A percentile compares a stretch with the other conserved stretches of the same genome.
Evolutionary conservation across 2,888 invertebrate species (phyloP).

Genomic region (Pyrocoelia pectoralis): DNA sequence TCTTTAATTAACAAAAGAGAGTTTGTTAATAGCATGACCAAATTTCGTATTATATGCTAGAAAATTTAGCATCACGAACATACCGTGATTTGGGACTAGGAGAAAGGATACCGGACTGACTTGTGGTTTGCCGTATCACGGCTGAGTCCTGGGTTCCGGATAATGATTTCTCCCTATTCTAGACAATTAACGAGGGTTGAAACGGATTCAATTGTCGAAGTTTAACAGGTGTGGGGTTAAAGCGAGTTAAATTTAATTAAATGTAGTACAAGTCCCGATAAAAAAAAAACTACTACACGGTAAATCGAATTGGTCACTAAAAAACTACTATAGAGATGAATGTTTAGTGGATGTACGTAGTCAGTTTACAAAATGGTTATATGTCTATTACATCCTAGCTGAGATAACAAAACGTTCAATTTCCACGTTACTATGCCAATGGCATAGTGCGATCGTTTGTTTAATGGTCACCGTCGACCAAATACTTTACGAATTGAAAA

Average conservation of each 20-base stretch:
- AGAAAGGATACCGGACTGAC: conserved; percentile 47
- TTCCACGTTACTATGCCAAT: conserved; percentile 47
- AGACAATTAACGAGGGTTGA: conserved; percentile 61
- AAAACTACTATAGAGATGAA: background rate
- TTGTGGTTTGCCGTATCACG: conserved; percentile 58
- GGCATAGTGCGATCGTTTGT: conserved; percentile 13
- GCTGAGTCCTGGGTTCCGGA: conserved; percentile 50
- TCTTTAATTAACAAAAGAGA: background rate
- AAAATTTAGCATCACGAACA: conserved; percentile 20
- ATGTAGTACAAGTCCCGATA: conserved; percentile 45
- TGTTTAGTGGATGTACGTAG: background rate
- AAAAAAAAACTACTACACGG: conserved; percentile 38
- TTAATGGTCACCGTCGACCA: too few relatives aligned
- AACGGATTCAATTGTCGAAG: conserved; percentile 60
- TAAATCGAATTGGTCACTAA: conserved; percentile 10
- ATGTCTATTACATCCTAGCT: conserved; percentile 43
- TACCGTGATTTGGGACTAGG: conserved; percentile 33
- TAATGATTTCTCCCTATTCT: conserved; percentile 60
- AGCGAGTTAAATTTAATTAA: conserved; percentile 56
- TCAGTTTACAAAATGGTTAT: conserved; percentile 42
- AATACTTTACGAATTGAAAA: too few relatives aligned
- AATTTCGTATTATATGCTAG: conserved; percentile 4
- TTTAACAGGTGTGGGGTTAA: conserved; percentile 60
- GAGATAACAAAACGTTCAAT: conserved; percentile 48
- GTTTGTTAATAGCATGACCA: conserved; percentile 4